Percentiles rank a stretch among this genome's conserved stretches.
phyloP scores from a whole-genome alignment of 2,113 vertebrate genomes.

The Aythya baeri region DNA sequence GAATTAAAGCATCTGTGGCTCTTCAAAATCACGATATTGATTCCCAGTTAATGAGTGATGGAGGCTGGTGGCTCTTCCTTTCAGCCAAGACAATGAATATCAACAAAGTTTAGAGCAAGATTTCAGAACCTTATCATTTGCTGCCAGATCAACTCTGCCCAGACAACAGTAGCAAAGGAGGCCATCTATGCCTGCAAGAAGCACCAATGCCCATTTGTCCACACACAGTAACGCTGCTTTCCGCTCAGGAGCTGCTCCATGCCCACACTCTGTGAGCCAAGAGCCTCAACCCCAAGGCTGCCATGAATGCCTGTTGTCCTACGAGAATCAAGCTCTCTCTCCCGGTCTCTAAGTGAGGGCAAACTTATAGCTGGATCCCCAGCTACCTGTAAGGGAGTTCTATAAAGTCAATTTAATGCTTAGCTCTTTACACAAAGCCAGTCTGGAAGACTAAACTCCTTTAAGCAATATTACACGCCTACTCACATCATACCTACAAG shows the following conservation, averaged over 20 bases:
- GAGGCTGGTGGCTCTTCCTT: background rate
- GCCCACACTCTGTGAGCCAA: background rate
- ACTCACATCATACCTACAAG: background rate
- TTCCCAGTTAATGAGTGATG: background rate
- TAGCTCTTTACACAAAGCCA: background rate
- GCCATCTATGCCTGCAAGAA: background rate
- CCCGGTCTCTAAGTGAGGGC: no score
- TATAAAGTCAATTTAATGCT: background rate
- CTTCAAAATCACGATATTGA: background rate
- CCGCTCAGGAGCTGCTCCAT: background rate
- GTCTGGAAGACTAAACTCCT: background rate
- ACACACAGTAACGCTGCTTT: background rate
- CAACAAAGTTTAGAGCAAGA: background rate
- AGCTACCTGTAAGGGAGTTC: background rate
- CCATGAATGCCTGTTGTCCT: no score
- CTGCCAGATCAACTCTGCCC: background rate
- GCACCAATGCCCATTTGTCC: no score
- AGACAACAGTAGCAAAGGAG: background rate
- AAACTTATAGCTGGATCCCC: background rate
- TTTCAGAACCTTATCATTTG: background rate
- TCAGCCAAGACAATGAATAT: no score
- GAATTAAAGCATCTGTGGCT: background rate
- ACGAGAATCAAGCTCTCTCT: no score
- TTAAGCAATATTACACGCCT: background rate
- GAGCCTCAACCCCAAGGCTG: no score